Conservation (phyloP, 2,797 vertebrate species). For the Acestrorhynchus altus region DNA sequence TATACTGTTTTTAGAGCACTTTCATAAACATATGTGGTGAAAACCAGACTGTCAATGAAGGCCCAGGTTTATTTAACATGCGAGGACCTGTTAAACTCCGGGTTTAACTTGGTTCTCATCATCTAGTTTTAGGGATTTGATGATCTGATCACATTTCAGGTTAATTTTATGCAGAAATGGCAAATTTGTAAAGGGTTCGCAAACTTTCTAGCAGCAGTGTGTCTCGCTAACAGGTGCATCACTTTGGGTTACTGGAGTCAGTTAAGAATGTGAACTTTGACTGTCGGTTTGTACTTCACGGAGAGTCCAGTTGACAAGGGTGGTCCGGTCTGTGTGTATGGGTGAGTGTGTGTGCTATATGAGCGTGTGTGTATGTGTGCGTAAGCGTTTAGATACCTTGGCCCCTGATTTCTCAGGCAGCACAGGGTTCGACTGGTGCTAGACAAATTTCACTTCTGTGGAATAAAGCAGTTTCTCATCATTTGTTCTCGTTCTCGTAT, state of each 20-base stretch:
- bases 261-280: slow-evolving; percentile 50
- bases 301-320: background rate
- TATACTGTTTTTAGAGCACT: too few relatives aligned
- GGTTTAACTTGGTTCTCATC: too few relatives aligned
- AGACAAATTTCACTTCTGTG: slow-evolving; percentile 74
- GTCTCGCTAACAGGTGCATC: slow-evolving; percentile 11
- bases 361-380: slow-evolving; percentile 39
- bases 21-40: too few relatives aligned
- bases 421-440: slow-evolving; percentile 69
- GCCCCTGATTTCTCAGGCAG: slow-evolving; percentile 47
- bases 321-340: slow-evolving; percentile 9
- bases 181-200: too few relatives aligned
- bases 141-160: too few relatives aligned
- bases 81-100: too few relatives aligned
- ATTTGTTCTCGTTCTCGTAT: slow-evolving; percentile 35
- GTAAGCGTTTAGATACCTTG: slow-evolving; percentile 39
- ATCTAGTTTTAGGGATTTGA: too few relatives aligned
- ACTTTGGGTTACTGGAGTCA: slow-evolving; percentile 17
- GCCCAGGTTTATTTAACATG: too few relatives aligned
- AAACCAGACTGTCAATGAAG: too few relatives aligned
- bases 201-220: slow-evolving; percentile 5
- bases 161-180: too few relatives aligned
- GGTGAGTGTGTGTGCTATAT: slow-evolving; percentile 11
- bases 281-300: slow-evolving; percentile 35
- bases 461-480: slow-evolving; percentile 65